Evolutionary conservation across 1,140 invertebrate genomes (phyloP), one percentile per base, ranked within the genome.

Genomic region (Nephila pilipes): DNA sequence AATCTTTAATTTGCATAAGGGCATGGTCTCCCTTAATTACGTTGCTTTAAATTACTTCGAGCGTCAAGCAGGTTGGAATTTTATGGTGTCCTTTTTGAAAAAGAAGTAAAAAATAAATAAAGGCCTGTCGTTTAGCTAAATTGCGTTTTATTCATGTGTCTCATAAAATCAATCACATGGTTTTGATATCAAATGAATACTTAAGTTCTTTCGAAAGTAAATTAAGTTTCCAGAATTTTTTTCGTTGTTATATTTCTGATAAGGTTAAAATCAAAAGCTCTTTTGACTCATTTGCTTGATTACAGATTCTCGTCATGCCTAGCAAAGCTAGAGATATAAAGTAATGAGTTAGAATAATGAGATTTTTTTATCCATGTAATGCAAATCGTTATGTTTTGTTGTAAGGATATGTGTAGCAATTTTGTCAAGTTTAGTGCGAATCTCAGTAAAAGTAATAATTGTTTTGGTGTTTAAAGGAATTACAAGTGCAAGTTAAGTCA

Each of bases 1-100:
- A 81, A 54, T 55, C 80, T 38, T 46, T 55, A 46, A 81, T 81
- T 81, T 81, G 46, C 80, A 81, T 81, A 81, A 81, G 80, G 80
- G 80, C 80, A 81, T 22, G 80, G 38, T 54, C 80, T 25, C 25
- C 38, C 80, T 81, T 81, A 81, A 81, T 81, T 81, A 20, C 80
- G 22, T n/a, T 36, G 38, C 80, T 81, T 81, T 81, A 81, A 81
- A 81, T 81, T 46, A 81, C 80, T 55, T 75, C 80, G 36, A 20
- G 38, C 38, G 29, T 12, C 36, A 20, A 25, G 32, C 16, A 22
- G 58, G 16, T 4, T 22, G 18, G 22, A 22, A 22, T 75, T 75
- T 75, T 75, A 75, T 32, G 32, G 69, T 75, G 69, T 75, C 69
- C 32, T 81, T 22, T 25, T 81, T 81, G 20, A 81, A 20, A 36